A percentile compares a stretch with the other conserved stretches of the same genome.
Conservation (phyloP, 2,113 vertebrate species). For the Ascaphus truei region DNA sequence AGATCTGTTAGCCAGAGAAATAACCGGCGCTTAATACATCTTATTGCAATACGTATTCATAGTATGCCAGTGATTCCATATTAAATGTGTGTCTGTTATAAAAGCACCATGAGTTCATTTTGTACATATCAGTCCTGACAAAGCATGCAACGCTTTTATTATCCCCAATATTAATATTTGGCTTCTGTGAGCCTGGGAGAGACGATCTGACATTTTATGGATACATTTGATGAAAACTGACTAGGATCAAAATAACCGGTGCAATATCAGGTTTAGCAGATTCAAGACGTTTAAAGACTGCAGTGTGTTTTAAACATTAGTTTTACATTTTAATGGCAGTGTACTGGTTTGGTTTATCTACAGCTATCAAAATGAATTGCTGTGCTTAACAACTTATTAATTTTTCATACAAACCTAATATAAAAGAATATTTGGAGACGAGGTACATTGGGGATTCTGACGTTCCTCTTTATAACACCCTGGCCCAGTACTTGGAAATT, state of each 20-base stretch:
- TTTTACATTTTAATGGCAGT: not conserved
- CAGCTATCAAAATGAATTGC: slow-evolving; percentile 21
- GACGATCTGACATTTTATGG: slow-evolving; percentile 15
- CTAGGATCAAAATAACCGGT: not conserved
- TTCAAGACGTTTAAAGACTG: slow-evolving; percentile 5
- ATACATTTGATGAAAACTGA: slow-evolving; percentile 17
- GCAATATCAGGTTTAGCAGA: slow-evolving; percentile 4
- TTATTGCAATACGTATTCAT: not conserved
- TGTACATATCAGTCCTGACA: not conserved
- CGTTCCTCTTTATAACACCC: too few species aligned
- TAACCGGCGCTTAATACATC: not conserved
- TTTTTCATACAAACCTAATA: not conserved
- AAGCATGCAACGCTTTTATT: not conserved
- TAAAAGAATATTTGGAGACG: not conserved
- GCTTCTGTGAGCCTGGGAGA: slow-evolving; percentile 21
- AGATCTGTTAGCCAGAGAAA: not conserved
- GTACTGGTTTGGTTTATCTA: not conserved
- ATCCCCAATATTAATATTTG: slow-evolving; percentile 28
- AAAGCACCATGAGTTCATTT: not conserved
- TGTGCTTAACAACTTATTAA: not conserved
- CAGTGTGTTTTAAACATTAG: slow-evolving; percentile 28
- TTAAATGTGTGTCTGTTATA: not conserved
- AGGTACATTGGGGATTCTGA: too few species aligned
- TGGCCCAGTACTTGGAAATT: too few species aligned
- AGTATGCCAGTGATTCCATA: not conserved